Evolutionary conservation across 2,113 vertebrate genomes (phyloP).

Genomic region (Erythrocebus patas): DNA sequence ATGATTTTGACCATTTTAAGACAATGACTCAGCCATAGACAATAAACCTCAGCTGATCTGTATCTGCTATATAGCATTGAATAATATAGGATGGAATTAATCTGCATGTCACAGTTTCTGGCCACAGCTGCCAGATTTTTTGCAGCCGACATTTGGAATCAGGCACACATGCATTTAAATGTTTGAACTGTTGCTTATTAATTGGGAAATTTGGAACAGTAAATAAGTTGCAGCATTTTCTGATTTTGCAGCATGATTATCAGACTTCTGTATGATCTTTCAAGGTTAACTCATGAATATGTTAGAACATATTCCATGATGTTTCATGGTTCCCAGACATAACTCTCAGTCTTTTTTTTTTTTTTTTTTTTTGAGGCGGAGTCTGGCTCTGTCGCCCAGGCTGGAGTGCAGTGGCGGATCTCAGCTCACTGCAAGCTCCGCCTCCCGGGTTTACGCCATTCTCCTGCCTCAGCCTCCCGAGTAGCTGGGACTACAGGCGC

Average conservation of each 20-base stretch:
- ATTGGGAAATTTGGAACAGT: neutral
- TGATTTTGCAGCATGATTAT: neutral
- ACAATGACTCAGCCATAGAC: neutral
- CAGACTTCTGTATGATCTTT: neutral
- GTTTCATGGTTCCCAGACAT: neutral
- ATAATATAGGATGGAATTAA: neutral
- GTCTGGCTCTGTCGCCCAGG: no score
- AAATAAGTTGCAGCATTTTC: neutral
- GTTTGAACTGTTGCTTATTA: neutral
- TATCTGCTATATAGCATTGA: no score
- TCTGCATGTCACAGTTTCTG: neutral
- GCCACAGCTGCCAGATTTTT: neutral
- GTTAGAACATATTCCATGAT: neutral
- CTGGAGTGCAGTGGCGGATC: no score
- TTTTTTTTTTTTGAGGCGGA: no score
- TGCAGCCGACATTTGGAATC: neutral
- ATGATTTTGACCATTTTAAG: neutral
- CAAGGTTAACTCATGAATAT: neutral
- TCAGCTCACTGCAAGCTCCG: no score
- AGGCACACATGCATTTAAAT: neutral
- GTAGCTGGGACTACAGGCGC: no score
- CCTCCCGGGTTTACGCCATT: no score
- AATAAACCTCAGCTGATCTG: neutral
- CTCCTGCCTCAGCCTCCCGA: no score
- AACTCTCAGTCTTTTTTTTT: no score